Evolutionary conservation across 2,113 vertebrate species (phyloP).

Genomic region (Mungos mungo): DNA sequence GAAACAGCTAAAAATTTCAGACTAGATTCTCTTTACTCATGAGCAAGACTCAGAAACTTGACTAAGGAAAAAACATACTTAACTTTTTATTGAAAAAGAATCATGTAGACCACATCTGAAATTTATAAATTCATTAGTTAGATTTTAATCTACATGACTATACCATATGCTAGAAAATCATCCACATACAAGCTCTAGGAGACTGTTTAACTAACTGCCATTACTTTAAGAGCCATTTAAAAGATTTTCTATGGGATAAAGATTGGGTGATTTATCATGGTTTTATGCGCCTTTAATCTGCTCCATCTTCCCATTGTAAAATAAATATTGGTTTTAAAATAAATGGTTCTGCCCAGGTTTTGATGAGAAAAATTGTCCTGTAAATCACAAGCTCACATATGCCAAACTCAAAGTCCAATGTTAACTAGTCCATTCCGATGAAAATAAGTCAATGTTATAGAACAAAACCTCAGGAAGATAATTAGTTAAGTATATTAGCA

Average conservation of each 20-base stretch:
- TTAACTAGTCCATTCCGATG: slow-evolving; percentile 58
- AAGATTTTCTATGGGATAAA: slow-evolving; percentile 70
- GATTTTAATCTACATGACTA: slow-evolving; percentile 61
- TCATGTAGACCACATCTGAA: neutral
- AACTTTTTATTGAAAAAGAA: slow-evolving; percentile 43
- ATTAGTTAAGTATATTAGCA: slow-evolving; percentile 64
- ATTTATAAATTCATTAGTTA: slow-evolving; percentile 63
- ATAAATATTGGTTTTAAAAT: slow-evolving; percentile 78
- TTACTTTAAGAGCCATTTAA: slow-evolving; percentile 72
- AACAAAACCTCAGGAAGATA: slow-evolving; percentile 61
- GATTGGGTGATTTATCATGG: slow-evolving; percentile 70
- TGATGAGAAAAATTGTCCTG: slow-evolving; percentile 62
- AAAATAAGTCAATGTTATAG: slow-evolving; percentile 73
- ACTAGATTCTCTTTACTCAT: neutral
- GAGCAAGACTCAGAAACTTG: neutral
- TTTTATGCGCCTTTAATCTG: slow-evolving; percentile 75
- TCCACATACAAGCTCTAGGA: slow-evolving; percentile 56
- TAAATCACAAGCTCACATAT: slow-evolving; percentile 41
- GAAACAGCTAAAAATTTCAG: slow-evolving; percentile 20
- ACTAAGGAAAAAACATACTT: neutral
- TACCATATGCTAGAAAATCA: slow-evolving; percentile 55
- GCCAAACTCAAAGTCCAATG: slow-evolving; percentile 40
- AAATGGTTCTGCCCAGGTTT: slow-evolving; percentile 73
- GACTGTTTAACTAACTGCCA: slow-evolving; percentile 55
- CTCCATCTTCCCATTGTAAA: slow-evolving; percentile 72